Base-by-base conservation (phyloP, 2,888 invertebrate genomes). In the Diplolepis rosae region DNA sequence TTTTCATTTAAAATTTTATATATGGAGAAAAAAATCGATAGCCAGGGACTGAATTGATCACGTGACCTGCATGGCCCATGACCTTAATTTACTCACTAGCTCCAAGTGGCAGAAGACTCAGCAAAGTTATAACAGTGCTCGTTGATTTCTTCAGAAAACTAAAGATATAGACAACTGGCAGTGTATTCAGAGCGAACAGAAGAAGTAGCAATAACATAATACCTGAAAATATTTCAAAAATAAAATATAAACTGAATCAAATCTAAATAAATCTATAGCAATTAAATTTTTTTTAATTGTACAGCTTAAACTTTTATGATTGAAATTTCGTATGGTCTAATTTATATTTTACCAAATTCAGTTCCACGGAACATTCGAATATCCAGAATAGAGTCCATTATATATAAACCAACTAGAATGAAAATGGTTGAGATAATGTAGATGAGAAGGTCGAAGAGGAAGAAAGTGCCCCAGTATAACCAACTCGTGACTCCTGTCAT, bases 121-220 rank as follows among this genome's bases (percentile, higher is more conserved):
- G 70, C 9, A 85, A 66, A 9, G 77, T 83, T 24, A 81, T 70
- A 28, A 84, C 68, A n/a, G 83, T 76, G 61, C 75, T 86, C 7
- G 76, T 79, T 18, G 85, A 82, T 68, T 84, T 86, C 65, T 83
- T 84, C 32, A 79, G 52, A 69, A 88, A 88, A 61, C 84, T 88
- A 22, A 84, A 79, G 50, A 85, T 76, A 51, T 88, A 88, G 9
- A 79, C 78, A 22, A 88, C 48, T 6, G 87, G 80, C 32, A 88
- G 70, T 27, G 94, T 91, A 67, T 93, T 90, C 65, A 93, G 88
- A 84, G 95, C 97, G 61, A 95, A 87, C 9, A 94, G 81, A 5
- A 97, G 80, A 82, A 94, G 94, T 66, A 95, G 89, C 27, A 95
- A 89, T 42, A 96, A 83, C 1, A 95, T 91, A 0, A 80, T 81